A percentile compares a stretch with the other conserved stretches of the same genome.
These are phyloP conservation scores for Gadopsis bispinosus DNA, from an alignment of 2,797 vertebrate genomes.

Conservation along the genomic window DNA sequence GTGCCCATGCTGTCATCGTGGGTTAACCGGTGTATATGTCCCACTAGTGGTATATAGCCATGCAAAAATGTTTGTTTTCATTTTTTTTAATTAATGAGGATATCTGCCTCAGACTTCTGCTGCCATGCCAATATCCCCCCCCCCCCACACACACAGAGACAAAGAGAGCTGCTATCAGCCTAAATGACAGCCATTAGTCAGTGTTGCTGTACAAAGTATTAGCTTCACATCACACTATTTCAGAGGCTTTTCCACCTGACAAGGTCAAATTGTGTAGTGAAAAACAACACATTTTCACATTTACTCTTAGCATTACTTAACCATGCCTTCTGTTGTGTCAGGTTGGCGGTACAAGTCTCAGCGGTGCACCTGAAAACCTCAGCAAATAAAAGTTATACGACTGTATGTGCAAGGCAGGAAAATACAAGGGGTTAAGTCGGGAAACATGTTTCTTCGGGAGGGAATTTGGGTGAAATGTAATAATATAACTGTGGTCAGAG, in stretches of 20 bases:
- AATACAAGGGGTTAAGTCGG: no score
- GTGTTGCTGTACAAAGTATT: no score
- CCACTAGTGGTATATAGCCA: not conserved
- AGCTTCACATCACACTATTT: not conserved
- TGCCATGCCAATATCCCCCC: no score
- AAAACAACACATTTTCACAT: not conserved
- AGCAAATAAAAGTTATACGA: not conserved
- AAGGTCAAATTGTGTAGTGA: not conserved
- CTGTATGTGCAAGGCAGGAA: not conserved
- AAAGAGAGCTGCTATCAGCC: no score
- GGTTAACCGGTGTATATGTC: no score
- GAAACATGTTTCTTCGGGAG: no score
- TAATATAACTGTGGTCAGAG: not conserved
- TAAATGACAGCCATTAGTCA: not conserved
- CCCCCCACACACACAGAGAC: no score
- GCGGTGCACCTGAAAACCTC: not conserved
- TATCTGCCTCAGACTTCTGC: no score
- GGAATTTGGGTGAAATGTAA: not conserved
- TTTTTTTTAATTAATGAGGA: not conserved
- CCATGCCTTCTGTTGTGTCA: not conserved
- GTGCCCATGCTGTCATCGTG: no score
- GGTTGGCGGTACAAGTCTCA: not conserved
- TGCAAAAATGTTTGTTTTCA: not conserved
- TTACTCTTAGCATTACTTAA: not conserved
- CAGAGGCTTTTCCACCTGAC: not conserved